phyloP scores from a whole-genome alignment of 2,113 vertebrate species.

The Syrrhaptes paradoxus region DNA sequence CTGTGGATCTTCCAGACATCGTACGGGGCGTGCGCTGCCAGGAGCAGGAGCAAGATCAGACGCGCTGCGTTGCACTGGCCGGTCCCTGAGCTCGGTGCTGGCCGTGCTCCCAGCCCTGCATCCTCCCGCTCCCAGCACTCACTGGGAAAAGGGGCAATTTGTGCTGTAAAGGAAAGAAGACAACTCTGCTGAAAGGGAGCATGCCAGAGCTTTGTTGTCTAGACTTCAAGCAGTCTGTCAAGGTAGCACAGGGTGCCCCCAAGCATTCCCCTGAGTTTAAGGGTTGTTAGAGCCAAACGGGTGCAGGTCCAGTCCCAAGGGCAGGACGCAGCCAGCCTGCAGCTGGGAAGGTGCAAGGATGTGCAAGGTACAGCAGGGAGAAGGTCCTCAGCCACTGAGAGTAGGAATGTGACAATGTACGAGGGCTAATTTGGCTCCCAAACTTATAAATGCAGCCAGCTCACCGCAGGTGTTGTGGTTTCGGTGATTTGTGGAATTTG shows the following conservation, averaged over 20 bases:
- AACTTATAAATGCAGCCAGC: background rate
- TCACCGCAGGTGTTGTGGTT: background rate
- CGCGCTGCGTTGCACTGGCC: background rate
- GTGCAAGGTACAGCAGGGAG: background rate
- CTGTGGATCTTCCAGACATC: background rate
- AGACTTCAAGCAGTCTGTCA: background rate
- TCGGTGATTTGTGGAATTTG: constrained; percentile 62
- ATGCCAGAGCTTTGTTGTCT: background rate
- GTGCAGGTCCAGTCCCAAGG: background rate
- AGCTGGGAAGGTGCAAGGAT: background rate
- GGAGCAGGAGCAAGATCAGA: background rate
- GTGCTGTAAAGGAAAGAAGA: background rate
- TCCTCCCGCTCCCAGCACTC: background rate
- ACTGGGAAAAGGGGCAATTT: background rate
- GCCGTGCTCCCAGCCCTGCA: background rate
- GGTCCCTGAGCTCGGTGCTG: background rate
- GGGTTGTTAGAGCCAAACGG: background rate
- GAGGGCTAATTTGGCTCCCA: background rate
- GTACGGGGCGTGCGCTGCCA: too few species aligned
- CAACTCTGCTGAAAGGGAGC: background rate
- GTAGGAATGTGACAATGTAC: background rate
- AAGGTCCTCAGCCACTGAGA: constrained; percentile 7
- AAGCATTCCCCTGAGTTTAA: background rate
- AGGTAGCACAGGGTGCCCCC: background rate
- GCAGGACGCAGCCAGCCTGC: background rate